A percentile compares a stretch with the other conserved stretches of the same genome.
Conservation (phyloP, 2,797 vertebrate species). For the Alosa sapidissima region DNA sequence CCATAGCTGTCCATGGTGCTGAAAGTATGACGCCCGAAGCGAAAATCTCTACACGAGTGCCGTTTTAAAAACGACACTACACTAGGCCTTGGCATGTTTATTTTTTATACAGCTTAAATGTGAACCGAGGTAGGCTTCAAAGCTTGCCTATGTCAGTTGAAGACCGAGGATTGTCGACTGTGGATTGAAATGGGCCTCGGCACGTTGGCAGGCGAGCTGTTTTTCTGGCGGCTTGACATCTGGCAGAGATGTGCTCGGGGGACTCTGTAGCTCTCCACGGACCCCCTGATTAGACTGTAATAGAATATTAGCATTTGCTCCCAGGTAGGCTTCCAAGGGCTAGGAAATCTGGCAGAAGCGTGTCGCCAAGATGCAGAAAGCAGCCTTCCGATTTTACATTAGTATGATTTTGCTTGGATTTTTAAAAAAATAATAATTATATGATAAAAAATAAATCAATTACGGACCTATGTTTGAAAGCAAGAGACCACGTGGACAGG, state of each 20-base stretch:
- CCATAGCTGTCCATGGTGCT: conserved; percentile 83
- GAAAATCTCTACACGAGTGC: conserved; percentile 50
- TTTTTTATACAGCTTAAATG: conserved; percentile 51
- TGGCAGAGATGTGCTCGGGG: conserved; percentile 73
- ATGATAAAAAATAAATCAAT: not conserved
- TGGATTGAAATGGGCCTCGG: conserved; percentile 77
- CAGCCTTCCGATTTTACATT: conserved; percentile 66
- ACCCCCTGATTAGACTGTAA: conserved; percentile 84
- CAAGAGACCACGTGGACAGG: not conserved
- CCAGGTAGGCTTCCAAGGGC: conserved; percentile 79
- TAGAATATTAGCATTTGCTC: conserved; percentile 89
- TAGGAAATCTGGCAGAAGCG: conserved; percentile 52
- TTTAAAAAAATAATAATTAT: not conserved
- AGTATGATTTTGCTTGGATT: not conserved
- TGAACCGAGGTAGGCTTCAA: conserved; percentile 68
- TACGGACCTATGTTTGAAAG: not conserved
- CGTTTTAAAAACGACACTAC: conserved; percentile 56
- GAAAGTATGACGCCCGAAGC: conserved; percentile 59
- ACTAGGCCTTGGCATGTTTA: conserved; percentile 43
- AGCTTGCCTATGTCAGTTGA: conserved; percentile 61
- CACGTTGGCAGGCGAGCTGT: conserved; percentile 74
- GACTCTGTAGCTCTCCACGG: conserved; percentile 77
- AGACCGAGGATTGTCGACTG: conserved; percentile 61
- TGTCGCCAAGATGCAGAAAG: conserved; percentile 48
- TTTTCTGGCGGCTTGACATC: conserved; percentile 78